Evolutionary conservation across 53 echinoderm and acorn worm genomes (phyloP).

Genomic region (Pentamera pediparva): DNA sequence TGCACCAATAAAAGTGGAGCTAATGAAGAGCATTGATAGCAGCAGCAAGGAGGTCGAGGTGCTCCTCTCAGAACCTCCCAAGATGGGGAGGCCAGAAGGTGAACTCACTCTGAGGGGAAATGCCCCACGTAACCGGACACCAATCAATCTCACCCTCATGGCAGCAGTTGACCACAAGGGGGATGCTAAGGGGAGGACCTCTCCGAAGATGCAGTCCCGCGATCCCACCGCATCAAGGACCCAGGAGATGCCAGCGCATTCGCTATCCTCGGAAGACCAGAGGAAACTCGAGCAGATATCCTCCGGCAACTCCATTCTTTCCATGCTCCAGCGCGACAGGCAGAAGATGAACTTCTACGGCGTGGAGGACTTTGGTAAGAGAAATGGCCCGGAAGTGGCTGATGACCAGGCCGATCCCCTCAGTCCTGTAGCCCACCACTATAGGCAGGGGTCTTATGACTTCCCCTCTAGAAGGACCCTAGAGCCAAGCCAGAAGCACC

Average conservation of each 20-base stretch:
- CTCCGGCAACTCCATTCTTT: conserved; percentile 47
- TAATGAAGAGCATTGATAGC: background rate
- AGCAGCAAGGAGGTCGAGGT: background rate
- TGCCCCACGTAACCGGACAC: conserved; percentile 30
- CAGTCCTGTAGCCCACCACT: background rate
- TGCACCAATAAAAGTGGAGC: background rate
- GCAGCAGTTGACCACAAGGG: conserved; percentile 12
- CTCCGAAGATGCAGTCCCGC: background rate
- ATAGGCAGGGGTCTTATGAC: conserved; percentile 11
- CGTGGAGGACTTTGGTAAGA: conserved; percentile 9
- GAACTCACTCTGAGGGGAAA: background rate
- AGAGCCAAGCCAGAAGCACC: background rate
- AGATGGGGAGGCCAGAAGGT: background rate
- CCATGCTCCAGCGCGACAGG: conserved; percentile 48
- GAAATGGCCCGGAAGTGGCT: conserved; percentile 32
- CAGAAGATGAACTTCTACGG: conserved; percentile 33
- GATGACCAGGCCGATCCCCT: background rate
- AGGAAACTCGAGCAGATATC: conserved; percentile 46
- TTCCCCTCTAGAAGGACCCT: background rate
- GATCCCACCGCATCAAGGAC: background rate
- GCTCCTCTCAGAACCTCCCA: background rate
- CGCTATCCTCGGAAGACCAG: conserved; percentile 50
- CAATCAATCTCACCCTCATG: conserved; percentile 20
- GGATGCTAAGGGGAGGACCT: background rate
- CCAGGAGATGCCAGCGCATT: background rate